A percentile compares a stretch with the other conserved stretches of the same genome.
These are phyloP conservation scores for Liposcelis brunnea DNA, from an alignment of 2,888 invertebrate species.

Conservation along the genomic window DNA sequence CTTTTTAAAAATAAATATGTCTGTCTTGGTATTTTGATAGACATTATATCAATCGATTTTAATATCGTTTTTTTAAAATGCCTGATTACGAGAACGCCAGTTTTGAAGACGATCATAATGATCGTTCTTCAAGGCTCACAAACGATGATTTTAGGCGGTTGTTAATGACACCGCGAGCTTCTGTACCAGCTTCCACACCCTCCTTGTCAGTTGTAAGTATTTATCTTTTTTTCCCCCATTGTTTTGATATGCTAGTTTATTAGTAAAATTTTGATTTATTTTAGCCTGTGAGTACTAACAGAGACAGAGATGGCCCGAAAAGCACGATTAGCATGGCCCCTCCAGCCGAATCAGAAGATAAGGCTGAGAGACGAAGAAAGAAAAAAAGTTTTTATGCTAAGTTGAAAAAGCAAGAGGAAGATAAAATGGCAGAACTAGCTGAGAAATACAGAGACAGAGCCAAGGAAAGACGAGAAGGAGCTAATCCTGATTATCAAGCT, in stretches of 20 bases:
- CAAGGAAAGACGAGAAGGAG: conserved; percentile 75
- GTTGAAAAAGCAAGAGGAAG: conserved; percentile 87
- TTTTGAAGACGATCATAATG: conserved; percentile 28
- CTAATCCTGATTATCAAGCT: conserved; percentile 59
- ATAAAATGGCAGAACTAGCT: conserved; percentile 81
- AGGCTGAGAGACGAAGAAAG: conserved; percentile 71
- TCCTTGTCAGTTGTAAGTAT: conserved; percentile 15
- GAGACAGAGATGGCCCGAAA: conserved; percentile 8
- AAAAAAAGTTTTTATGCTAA: conserved; percentile 91
- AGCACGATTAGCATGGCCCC: conserved; percentile 9
- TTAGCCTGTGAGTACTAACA: neutral
- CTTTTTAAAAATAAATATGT: too few relatives aligned
- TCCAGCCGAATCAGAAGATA: conserved; percentile 37
- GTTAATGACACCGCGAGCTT: conserved; percentile 82
- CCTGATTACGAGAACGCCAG: conserved; percentile 16
- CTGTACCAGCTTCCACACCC: conserved; percentile 33
- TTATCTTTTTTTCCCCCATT: neutral
- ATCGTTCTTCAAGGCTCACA: conserved; percentile 62
- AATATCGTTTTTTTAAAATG: conserved; percentile 28
- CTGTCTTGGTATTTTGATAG: too few relatives aligned
- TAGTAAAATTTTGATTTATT: neutral
- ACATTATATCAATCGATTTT: too few relatives aligned
- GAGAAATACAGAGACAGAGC: conserved; percentile 87
- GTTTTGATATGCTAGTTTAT: neutral
- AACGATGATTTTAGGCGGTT: conserved; percentile 95